Conservation (phyloP, 2,888 invertebrate species). For the Agonopterix subpropinquella region DNA sequence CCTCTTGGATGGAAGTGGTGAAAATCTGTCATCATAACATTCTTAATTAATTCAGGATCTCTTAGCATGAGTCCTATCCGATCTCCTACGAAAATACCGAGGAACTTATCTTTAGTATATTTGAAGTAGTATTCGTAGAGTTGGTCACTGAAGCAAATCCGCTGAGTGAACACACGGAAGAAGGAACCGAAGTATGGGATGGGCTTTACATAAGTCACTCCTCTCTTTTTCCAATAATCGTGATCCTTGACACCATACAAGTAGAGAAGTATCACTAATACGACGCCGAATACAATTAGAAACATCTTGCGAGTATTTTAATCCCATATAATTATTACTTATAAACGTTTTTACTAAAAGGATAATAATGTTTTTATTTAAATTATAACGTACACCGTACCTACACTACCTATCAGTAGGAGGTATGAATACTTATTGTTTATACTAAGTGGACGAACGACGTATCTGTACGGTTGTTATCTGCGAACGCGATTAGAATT, state of each 20-base stretch:
- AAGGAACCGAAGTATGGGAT: conserved; percentile 46
- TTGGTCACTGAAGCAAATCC: conserved; percentile 44
- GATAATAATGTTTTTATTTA: too few relatives aligned
- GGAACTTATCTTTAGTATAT: conserved; percentile 52
- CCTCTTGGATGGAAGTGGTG: conserved; percentile 49
- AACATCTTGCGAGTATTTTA: not conserved
- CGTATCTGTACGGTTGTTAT: too few relatives aligned
- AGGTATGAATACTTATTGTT: too few relatives aligned
- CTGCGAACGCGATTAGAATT: too few relatives aligned
- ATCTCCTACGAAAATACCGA: conserved; percentile 46
- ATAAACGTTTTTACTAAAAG: too few relatives aligned
- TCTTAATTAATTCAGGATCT: conserved; percentile 53
- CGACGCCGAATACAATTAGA: not conserved
- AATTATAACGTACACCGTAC: too few relatives aligned
- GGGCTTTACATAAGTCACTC: conserved; percentile 48
- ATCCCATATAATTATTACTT: too few relatives aligned
- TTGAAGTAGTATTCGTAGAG: conserved; percentile 44
- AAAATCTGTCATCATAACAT: conserved; percentile 50
- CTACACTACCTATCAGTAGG: too few relatives aligned
- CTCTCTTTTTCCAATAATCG: conserved; percentile 50
- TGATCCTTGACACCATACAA: conserved; percentile 41
- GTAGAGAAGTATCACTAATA: conserved; percentile 20
- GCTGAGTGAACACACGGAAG: conserved; percentile 37
- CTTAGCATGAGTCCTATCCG: conserved; percentile 48
- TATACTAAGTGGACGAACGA: too few relatives aligned